Base-by-base conservation (phyloP, 2,113 vertebrate species). In the Aythya baeri region DNA sequence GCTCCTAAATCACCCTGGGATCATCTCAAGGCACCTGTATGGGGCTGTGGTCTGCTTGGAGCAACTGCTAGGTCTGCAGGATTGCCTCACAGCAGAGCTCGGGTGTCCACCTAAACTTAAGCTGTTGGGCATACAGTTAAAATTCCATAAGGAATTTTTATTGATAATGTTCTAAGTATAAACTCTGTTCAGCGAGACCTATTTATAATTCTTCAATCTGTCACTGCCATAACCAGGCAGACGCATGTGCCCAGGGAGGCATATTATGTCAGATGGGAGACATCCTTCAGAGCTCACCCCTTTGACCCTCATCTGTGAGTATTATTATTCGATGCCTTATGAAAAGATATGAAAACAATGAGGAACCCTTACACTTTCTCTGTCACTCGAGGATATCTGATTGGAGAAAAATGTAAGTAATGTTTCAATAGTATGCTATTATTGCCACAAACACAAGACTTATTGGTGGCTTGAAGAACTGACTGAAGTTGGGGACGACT, bases 331-430 rank as follows among this genome's bases (percentile, higher is more conserved):
- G 59, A 46, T 38, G 21, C 3, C 75, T 88, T 68, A 57, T 20
- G 27, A 71, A 71, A 71, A 38, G 7, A 18, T 32, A 63, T 34
- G 12, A 62, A n/a, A 43, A 43, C 13, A 57, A 59, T 13, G 14
- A 77, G 41, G 23, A 86, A 76, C 3, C 7, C 36, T 46, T 52
- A 11, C 13, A 66, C n/a, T 57, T 61, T 34, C 43, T 83, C 49
- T 65, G 7, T 73, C 27, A 18, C 29, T 83, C 65, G 54, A 11
- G 6, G 26, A 67, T 25, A 52, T 4, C 1, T 3, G 5, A 1
- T 1, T 2, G 1, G 15, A 65, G 67, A 66, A 63, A 71, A 73
- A 58, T 49, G 38, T 32, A 66, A 70, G n/a, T 0, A 0, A 20
- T 58, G 11, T 23, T 76, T 73, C 50, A 68, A 21, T 9, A 59